phyloP scores from a whole-genome alignment of 2,797 vertebrate species.

The Taenioides sp. region DNA sequence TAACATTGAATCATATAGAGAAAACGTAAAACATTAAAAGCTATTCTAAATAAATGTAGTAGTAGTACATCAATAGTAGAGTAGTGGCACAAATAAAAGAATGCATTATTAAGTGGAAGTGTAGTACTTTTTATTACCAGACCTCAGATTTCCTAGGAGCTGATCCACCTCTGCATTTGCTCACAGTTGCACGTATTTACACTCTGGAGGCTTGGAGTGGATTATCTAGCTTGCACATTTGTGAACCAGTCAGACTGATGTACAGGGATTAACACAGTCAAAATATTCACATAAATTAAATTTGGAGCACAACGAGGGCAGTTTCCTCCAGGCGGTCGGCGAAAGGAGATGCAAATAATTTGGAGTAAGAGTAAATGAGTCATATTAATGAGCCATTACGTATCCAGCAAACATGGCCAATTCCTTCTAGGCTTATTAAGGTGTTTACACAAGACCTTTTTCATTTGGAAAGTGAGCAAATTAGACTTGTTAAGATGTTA shows the following conservation, averaged over 20 bases:
- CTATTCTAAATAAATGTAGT: no score
- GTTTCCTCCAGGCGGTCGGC: slow-evolving; percentile 33
- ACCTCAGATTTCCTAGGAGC: slow-evolving; percentile 4
- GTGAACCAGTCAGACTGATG: slow-evolving; percentile 46
- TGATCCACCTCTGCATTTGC: slow-evolving; percentile 30
- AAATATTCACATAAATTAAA: slow-evolving; percentile 54
- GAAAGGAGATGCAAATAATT: slow-evolving; percentile 48
- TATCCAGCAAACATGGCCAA: slow-evolving; percentile 46
- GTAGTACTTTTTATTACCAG: neutral
- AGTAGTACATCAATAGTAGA: neutral
- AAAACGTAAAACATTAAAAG: no score
- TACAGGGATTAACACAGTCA: slow-evolving; percentile 47
- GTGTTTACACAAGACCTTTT: slow-evolving; percentile 44
- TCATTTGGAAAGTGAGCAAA: slow-evolving; percentile 47
- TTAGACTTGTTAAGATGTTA: slow-evolving; percentile 40
- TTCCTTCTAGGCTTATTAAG: slow-evolving; percentile 47
- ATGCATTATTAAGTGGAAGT: neutral
- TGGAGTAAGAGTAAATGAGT: slow-evolving; percentile 55
- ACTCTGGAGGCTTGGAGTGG: slow-evolving; percentile 39
- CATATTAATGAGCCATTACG: slow-evolving; percentile 49
- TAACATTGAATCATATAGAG: no score
- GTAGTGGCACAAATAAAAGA: neutral
- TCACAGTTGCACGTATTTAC: slow-evolving; percentile 30
- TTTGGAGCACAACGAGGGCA: slow-evolving; percentile 34
- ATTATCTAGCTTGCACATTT: slow-evolving; percentile 47